Conservation (phyloP, 2,113 vertebrate genomes). For the Climacteris rufus region DNA sequence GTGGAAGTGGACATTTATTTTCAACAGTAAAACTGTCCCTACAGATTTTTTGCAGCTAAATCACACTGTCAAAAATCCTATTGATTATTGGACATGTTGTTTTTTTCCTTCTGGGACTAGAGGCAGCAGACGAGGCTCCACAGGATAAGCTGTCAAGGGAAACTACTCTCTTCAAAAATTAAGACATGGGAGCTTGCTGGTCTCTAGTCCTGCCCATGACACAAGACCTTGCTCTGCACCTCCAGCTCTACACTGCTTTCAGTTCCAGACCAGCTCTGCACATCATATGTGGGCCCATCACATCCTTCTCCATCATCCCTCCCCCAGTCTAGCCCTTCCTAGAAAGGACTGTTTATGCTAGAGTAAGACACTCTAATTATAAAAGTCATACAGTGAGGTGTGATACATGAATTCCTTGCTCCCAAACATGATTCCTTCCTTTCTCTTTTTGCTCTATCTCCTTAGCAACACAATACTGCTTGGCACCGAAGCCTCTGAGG, state of each 20-base stretch:
- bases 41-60: not conserved
- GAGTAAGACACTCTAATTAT: not conserved
- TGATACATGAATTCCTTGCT: not conserved
- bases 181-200: not conserved
- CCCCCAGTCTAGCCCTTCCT: not conserved
- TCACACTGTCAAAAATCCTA: not conserved
- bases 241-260: not conserved
- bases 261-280: not conserved
- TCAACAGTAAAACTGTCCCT: not conserved
- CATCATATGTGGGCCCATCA: not conserved
- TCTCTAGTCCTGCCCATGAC: not conserved
- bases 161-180: not conserved
- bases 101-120: not conserved
- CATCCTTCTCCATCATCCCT: not conserved
- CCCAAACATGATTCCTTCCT: not conserved
- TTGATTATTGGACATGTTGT: not conserved
- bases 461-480: conserved; percentile 17
- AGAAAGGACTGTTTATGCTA: not conserved
- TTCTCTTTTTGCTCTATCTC: not conserved
- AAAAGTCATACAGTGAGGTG: not conserved
- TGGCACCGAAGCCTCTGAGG: not conserved
- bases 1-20: not conserved
- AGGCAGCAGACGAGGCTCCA: not conserved
- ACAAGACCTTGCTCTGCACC: not conserved
- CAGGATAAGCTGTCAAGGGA: not conserved